Conservation (phyloP, 2,888 invertebrate species). For the Nysson spinosus region DNA sequence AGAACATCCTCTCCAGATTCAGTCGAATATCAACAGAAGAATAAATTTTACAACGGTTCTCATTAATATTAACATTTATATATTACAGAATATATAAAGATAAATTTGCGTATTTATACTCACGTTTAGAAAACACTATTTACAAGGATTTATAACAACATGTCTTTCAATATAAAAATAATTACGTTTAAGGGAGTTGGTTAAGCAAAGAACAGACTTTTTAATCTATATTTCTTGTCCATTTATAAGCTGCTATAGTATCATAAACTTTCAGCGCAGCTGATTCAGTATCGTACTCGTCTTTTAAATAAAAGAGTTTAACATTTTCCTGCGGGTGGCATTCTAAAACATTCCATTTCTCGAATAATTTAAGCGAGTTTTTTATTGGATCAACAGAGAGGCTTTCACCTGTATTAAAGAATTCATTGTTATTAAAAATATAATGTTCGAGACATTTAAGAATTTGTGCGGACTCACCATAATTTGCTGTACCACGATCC, state of each 20-base stretch:
- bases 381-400: slow-evolving; percentile 91
- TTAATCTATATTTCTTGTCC: slow-evolving; percentile 69
- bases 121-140: slow-evolving; percentile 32
- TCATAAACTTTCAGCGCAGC: slow-evolving; percentile 68
- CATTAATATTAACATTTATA: slow-evolving; percentile 6
- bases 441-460: neutral
- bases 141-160: slow-evolving; percentile 34
- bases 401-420: slow-evolving; percentile 85
- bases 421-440: neutral
- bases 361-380: slow-evolving; percentile 89
- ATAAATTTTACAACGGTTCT: slow-evolving; percentile 8
- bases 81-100: slow-evolving; percentile 7
- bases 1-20: slow-evolving; percentile 10
- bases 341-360: slow-evolving; percentile 89
- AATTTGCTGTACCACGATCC: slow-evolving; percentile 80
- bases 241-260: slow-evolving; percentile 68
- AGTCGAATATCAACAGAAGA: slow-evolving; percentile 4
- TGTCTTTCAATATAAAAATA: slow-evolving; percentile 29
- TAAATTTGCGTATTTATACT: slow-evolving; percentile 1
- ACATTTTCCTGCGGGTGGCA: slow-evolving; percentile 71
- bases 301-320: slow-evolving; percentile 71
- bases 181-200: slow-evolving; percentile 9
- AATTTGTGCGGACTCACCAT: slow-evolving; percentile 81
- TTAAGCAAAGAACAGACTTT: neutral
- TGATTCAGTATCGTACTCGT: slow-evolving; percentile 67